Conservation (phyloP, 2,888 invertebrate genomes). For the Andrena fulva region DNA sequence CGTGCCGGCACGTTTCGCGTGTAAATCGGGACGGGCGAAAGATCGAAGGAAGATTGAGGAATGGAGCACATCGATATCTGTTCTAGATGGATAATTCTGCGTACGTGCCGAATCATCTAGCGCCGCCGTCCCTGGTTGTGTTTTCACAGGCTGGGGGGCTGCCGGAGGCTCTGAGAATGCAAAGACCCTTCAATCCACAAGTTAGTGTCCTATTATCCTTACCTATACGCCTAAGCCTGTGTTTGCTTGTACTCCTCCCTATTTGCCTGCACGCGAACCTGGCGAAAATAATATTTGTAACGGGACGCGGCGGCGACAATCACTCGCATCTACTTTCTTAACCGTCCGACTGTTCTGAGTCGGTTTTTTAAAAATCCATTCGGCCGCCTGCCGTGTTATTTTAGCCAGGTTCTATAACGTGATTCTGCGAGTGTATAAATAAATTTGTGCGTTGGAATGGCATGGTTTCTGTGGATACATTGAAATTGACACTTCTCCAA, state of each 20-base stretch:
- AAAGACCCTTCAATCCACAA: slow-evolving; percentile 91
- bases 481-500: slow-evolving; percentile 8
- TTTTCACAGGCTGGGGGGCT: slow-evolving; percentile 91
- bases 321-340: not conserved
- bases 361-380: too few species aligned
- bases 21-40: not conserved
- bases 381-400: not conserved
- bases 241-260: slow-evolving; percentile 29
- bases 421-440: not conserved
- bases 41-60: slow-evolving; percentile 41
- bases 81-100: slow-evolving; percentile 91
- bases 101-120: slow-evolving; percentile 90
- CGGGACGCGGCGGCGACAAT: slow-evolving; percentile 2
- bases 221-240: slow-evolving; percentile 57
- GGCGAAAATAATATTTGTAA: slow-evolving; percentile 52
- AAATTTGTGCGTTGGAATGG: not conserved
- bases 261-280: slow-evolving; percentile 7
- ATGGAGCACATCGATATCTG: slow-evolving; percentile 71
- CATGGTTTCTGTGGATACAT: not conserved
- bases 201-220: slow-evolving; percentile 84
- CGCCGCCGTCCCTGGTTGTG: slow-evolving; percentile 91
- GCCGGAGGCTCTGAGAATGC: slow-evolving; percentile 91
- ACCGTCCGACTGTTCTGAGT: not conserved
- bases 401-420: not conserved
- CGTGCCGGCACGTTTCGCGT: not conserved